Evolutionary conservation across 2,888 invertebrate species (phyloP), one percentile per base, ranked within the genome.

Genomic region (Sinhomidia bicolor): DNA sequence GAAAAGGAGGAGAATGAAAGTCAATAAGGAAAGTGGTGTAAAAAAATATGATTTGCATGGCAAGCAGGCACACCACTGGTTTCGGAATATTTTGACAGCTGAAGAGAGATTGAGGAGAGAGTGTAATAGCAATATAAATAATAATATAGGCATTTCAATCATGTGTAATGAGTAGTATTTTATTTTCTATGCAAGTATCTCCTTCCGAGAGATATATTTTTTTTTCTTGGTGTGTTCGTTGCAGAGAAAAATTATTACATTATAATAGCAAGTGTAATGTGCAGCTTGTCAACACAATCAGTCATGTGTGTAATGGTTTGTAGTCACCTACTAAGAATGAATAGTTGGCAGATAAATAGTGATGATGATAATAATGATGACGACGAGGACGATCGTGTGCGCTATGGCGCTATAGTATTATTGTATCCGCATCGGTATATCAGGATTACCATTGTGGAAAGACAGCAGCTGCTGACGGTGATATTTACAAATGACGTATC

Each of bases 1-100:
- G 41, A n/a, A 71, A 71, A 71, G 68, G n/a, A n/a, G n/a, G 7
- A 41, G 68, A 20, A 71, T 71, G 41, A 71, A 71, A 71, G 41
- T 41, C 68, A 71, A 71, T 41, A 71, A 17, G 41, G 20, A 71
- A 71, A 71, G 68, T 41, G 36, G 36, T 41, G 68, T 9, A 41
- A 71, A 41, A 71, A 41, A 23, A 26, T 17, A 17, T n/a, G 41
- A 71, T 71, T 71, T 71, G 20, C 41, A 14, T 17, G 4, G 36
- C 7, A 36, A 36, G 36, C 7, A 20, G 32, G 7, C 36, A 1
- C 41, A 12, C 1, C 41, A 12, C 1, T 5, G 10, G 5, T 29
- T 23, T 14, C 14, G 62, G 68, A 4, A 41, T 71, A 23, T 71
- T 71, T 71, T 71, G 68, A 71, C 41, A 71, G 68, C 41, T 71